Evolutionary conservation across 92 coral and sea anemone genomes (phyloP).

Genomic region (Scolanthus callimorphus): DNA sequence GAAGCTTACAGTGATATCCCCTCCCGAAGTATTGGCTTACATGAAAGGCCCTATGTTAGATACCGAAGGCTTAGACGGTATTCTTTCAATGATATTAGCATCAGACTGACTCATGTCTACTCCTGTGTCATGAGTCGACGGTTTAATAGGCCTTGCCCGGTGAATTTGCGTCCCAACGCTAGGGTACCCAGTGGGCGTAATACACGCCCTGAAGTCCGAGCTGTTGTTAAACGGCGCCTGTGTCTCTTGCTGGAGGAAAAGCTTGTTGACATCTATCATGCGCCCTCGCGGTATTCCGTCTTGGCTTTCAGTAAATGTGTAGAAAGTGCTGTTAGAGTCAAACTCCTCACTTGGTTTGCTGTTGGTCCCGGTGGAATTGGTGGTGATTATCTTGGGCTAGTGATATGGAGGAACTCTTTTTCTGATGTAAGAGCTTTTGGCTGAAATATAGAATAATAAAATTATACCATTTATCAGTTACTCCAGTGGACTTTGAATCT

Average conservation of each 20-base stretch:
- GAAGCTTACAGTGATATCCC: too few species aligned
- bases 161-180: constrained; percentile 33
- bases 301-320: background rate
- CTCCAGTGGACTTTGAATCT: background rate
- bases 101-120: constrained; percentile 1
- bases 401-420: constrained; percentile 72
- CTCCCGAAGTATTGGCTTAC: too few species aligned
- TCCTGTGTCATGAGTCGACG: background rate
- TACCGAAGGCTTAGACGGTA: constrained; percentile 48
- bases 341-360: constrained; percentile 11
- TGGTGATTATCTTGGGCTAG: constrained; percentile 58
- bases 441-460: constrained; percentile 2
- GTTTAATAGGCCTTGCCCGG: background rate
- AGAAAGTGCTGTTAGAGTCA: constrained; percentile 12
- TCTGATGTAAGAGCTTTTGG: constrained; percentile 37
- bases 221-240: constrained; percentile 54
- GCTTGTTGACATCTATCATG: constrained; percentile 15
- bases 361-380: too few species aligned
- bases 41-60: constrained; percentile 63
- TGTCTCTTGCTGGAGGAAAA: constrained; percentile 30
- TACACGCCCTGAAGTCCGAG: constrained; percentile 71
- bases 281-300: constrained; percentile 19
- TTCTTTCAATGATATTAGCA: constrained; percentile 20
- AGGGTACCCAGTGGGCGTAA: constrained; percentile 69
- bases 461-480: too few species aligned